These are phyloP conservation scores for Leptobrachium ailaonicum DNA, from an alignment of 2,113 vertebrate genomes.

Conservation along the genomic window DNA sequence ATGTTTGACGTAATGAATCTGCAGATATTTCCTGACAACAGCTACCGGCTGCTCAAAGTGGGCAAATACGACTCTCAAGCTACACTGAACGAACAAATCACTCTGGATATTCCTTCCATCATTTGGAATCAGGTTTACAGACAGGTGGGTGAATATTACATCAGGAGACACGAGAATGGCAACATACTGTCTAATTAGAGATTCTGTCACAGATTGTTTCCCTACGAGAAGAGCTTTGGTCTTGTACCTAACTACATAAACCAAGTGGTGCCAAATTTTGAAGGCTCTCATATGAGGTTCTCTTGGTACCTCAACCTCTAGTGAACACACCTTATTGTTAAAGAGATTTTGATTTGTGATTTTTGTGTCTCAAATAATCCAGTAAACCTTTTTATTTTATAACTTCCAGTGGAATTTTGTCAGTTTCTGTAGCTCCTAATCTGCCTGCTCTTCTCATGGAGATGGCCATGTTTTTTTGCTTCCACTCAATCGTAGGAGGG, in stretches of 20 bases:
- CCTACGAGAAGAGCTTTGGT: neutral
- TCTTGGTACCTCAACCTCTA: no score
- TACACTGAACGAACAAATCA: neutral
- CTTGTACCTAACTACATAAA: neutral
- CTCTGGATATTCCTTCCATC: conserved; percentile 1
- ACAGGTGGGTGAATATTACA: neutral
- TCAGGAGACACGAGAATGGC: neutral
- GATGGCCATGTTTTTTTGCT: no score
- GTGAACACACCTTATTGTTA: no score
- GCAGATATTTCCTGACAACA: conserved; percentile 21
- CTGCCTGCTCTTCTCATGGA: no score
- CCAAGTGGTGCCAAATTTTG: no score
- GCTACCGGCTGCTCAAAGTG: conserved; percentile 4
- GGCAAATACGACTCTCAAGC: conserved; percentile 4
- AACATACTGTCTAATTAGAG: neutral
- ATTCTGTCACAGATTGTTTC: neutral
- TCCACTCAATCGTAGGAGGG: no score
- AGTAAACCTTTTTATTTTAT: no score
- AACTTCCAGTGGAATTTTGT: no score
- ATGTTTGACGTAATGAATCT: conserved; percentile 34
- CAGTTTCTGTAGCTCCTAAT: no score
- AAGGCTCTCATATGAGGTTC: no score
- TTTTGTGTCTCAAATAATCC: no score
- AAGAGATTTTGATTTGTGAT: no score
- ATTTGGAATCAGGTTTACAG: conserved; percentile 17